phyloP scores from a whole-genome alignment of 2,797 vertebrate species.

The Lemur catta region DNA sequence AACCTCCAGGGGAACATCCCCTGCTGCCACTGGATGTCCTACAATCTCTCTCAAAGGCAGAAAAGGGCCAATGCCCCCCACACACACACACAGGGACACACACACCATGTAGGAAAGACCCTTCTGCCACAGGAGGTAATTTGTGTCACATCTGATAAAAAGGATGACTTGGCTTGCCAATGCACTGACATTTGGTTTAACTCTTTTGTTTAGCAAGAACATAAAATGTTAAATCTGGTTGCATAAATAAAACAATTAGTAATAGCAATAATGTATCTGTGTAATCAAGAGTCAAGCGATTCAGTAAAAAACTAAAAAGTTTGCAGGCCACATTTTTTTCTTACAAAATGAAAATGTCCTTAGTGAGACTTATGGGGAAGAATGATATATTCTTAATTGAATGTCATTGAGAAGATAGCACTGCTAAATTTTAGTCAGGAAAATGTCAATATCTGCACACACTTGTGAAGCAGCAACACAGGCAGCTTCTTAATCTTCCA shows the following conservation, averaged over 20 bases:
- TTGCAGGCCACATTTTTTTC: conserved; percentile 6
- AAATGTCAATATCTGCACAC: background rate
- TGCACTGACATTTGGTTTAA: conserved; percentile 17
- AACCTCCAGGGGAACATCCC: background rate
- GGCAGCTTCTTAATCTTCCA: background rate
- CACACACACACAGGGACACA: background rate
- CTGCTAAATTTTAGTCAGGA: background rate
- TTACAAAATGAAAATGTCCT: conserved; percentile 21
- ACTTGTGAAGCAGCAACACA: background rate
- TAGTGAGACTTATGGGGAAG: background rate
- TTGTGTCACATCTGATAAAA: background rate
- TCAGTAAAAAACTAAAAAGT: background rate
- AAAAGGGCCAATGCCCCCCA: background rate
- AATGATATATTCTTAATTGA: background rate
- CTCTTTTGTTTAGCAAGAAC: conserved; percentile 3
- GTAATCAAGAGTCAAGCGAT: background rate
- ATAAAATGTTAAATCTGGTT: conserved; percentile 25
- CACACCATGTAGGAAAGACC: background rate
- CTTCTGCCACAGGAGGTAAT: background rate
- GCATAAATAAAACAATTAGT: conserved; percentile 21
- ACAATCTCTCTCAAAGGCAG: background rate
- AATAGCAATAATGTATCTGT: background rate
- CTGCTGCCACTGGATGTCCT: background rate
- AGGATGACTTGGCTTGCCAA: background rate
- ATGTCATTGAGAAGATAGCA: background rate